Evolutionary conservation across 2,888 invertebrate genomes (phyloP).

Genomic region (Caenorhabditis drosophilae): DNA sequence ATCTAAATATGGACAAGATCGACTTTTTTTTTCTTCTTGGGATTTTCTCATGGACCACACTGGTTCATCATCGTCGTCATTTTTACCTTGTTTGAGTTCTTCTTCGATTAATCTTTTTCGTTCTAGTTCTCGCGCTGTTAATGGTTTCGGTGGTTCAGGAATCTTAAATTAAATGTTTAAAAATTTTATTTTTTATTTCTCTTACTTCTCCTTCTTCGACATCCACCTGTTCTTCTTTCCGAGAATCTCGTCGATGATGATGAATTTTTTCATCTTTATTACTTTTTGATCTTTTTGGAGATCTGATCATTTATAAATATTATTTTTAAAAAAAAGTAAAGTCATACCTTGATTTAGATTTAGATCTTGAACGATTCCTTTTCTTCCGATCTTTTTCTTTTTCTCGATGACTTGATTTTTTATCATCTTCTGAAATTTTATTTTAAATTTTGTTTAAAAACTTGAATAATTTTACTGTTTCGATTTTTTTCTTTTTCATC

Average conservation of each 20-base stretch:
- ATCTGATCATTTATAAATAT: slow-evolving; percentile 8
- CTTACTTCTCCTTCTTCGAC: slow-evolving; percentile 9
- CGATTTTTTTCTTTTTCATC: slow-evolving; percentile 12
- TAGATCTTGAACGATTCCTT: slow-evolving; percentile 15
- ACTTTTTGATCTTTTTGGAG: slow-evolving; percentile 19
- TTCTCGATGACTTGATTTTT: slow-evolving; percentile 14
- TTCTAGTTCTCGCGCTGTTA: slow-evolving; percentile 48
- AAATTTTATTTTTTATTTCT: neutral
- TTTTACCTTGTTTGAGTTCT: slow-evolving; percentile 15
- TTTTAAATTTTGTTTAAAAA: neutral
- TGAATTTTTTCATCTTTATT: slow-evolving; percentile 6
- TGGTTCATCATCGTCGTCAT: slow-evolving; percentile 51
- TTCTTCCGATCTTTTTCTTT: slow-evolving; percentile 17
- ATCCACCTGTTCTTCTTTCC: slow-evolving; percentile 18
- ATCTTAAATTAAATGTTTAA: slow-evolving; percentile 12
- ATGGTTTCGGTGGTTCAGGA: slow-evolving; percentile 17
- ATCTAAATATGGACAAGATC: slow-evolving; percentile 88
- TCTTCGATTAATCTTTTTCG: slow-evolving; percentile 43
- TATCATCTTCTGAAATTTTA: slow-evolving; percentile 19
- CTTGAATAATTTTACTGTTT: slow-evolving; percentile 6
- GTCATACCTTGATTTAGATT: slow-evolving; percentile 7
- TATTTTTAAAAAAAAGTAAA: slow-evolving; percentile 7
- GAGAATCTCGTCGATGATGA: no score
- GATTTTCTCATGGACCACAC: slow-evolving; percentile 65
- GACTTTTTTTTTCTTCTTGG: slow-evolving; percentile 55